A percentile compares a stretch with the other conserved stretches of the same genome.
Evolutionary conservation across 2,113 vertebrate genomes (phyloP).

Genomic region (Myiagra hebetior): DNA sequence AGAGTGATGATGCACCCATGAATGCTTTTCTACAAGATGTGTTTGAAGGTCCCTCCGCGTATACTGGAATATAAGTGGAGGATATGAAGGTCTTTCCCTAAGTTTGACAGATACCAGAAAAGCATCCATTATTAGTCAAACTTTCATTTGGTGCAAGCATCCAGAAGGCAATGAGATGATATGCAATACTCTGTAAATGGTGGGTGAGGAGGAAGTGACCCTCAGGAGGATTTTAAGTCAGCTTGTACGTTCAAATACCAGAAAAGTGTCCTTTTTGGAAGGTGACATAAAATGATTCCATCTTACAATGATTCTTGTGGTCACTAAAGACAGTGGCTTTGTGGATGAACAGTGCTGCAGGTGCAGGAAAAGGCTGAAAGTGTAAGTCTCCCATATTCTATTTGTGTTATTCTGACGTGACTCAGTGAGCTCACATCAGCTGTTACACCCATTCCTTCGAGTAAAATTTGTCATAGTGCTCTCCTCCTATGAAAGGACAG

Average conservation of each 20-base stretch:
- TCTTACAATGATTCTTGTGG: neutral
- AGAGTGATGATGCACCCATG: rapidly evolving
- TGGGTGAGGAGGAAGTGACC: neutral
- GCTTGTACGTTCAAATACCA: neutral
- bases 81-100: neutral
- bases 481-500: neutral
- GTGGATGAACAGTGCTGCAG: neutral
- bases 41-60: neutral
- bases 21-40: neutral
- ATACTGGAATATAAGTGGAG: neutral
- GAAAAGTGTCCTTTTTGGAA: neutral
- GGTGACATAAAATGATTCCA: neutral
- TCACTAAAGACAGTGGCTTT: neutral
- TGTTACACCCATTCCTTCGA: neutral
- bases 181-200: neutral
- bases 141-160: neutral
- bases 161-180: neutral
- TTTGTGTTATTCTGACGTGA: neutral
- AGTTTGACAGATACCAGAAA: neutral
- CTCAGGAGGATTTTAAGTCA: neutral
- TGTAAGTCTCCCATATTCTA: neutral
- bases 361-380: neutral
- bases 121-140: neutral
- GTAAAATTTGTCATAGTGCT: neutral
- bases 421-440: neutral